Evolutionary conservation across 1,140 invertebrate genomes (phyloP), one percentile per base, ranked within the genome.

Genomic region (Drosophila parvula): DNA sequence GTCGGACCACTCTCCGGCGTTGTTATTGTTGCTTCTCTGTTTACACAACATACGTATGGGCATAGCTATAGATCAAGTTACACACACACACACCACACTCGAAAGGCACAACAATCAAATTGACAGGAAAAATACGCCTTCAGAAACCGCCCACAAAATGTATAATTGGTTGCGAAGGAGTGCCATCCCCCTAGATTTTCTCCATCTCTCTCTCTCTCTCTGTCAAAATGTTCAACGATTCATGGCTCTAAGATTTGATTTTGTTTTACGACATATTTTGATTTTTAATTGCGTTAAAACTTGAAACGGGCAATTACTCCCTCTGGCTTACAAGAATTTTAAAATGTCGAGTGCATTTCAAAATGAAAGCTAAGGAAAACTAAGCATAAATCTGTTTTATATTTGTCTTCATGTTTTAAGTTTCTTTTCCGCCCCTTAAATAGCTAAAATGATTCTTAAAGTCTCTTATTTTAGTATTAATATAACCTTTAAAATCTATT

Each of bases 161-260:
- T 70, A 77, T 86, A 86, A 86, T 88, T 86, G 82, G 63, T 50
- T 28, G 63, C n/a, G n/a, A n/a, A 11, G 51, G 32, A 74, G 67
- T 79, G 71, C 70, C 68, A 51, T 55, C 51, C 69, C 36, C 51
- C 16, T 34, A n/a, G 11, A 51, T 51, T 51, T 32, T 32, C n/a
- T n/a, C 28, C 12, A 14, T n/a, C 30, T 16, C 47, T 11, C 47
- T 36, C 32, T 12, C 7, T 22, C n/a, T 12, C 36, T 10, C n/a
- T 28, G 14, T 38, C 10, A 77, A 58, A 73, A 34, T 79, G 76
- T 67, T 88, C 82, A 83, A 86, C 88, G 82, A 86, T 86, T 88
- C 84, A 86, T 86, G 60, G 57, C 67, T 60, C 34, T 36, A 38
- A 50, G 51, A 83, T 83, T 86, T 77, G 76, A 88, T 79, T 86